These are phyloP conservation scores for Phortica magna DNA, from an alignment of 2,888 invertebrate genomes.

Conservation along the genomic window DNA sequence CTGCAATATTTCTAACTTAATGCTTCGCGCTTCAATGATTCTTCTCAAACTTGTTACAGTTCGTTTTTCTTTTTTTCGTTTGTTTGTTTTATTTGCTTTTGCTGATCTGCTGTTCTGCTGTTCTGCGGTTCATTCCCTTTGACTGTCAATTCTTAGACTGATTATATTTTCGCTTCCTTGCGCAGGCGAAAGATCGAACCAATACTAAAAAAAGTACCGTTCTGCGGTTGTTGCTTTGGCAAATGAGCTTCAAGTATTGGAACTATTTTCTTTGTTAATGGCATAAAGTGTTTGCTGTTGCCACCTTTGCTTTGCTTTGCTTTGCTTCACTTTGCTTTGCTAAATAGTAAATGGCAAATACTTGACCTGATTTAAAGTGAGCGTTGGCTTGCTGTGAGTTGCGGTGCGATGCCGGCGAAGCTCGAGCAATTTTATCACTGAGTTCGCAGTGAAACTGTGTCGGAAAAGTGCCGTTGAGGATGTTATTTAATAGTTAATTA, in stretches of 20 bases:
- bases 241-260: constrained; percentile 9
- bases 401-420: not conserved
- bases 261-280: constrained; percentile 30
- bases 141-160: constrained; percentile 21
- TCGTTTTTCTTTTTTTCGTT: constrained; percentile 12
- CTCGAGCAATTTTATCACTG: constrained; percentile 17
- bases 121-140: constrained; percentile 10
- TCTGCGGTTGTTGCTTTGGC: constrained; percentile 16
- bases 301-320: constrained; percentile 17
- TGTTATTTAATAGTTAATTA: constrained; percentile 25
- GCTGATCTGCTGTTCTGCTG: too few species aligned
- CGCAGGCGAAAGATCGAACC: not conserved
- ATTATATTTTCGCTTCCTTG: constrained; percentile 6
- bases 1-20: constrained; percentile 11
- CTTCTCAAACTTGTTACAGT: constrained; percentile 30
- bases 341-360: constrained; percentile 4
- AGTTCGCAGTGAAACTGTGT: not conserved
- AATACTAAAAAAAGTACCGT: constrained; percentile 12
- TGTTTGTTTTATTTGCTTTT: constrained; percentile 9
- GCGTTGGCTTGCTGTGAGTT: not conserved
- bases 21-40: constrained; percentile 25
- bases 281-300: constrained; percentile 27
- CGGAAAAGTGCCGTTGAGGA: constrained; percentile 2
- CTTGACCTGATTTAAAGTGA: constrained; percentile 20
- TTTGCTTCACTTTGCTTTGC: not conserved